These are phyloP conservation scores for Ptychodera flava DNA, from an alignment of 35 echinoderm and acorn worm species.

Conservation along the genomic window DNA sequence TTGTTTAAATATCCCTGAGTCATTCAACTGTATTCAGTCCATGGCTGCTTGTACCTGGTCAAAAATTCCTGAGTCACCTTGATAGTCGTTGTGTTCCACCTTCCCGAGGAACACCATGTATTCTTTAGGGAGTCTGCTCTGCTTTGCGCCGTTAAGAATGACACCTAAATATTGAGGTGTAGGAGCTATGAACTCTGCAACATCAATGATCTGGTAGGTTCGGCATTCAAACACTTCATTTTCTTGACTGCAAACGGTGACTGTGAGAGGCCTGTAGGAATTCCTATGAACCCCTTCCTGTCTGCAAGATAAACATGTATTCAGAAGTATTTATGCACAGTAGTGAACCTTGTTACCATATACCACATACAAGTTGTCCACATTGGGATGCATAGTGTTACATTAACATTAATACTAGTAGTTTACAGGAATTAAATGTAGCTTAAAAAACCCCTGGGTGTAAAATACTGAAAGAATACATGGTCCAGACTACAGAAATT, in stretches of 20 bases:
- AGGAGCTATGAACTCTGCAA: not conserved
- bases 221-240: not conserved
- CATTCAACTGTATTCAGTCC: no score
- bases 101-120: slow-evolving; percentile 13
- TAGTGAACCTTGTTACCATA: no score
- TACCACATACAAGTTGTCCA: no score
- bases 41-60: slow-evolving; percentile 7
- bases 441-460: no score
- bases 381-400: no score
- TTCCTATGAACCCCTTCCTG: slow-evolving; percentile 19
- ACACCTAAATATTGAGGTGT: slow-evolving; percentile 50
- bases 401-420: no score
- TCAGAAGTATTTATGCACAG: no score
- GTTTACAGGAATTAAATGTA: no score
- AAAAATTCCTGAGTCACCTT: slow-evolving; percentile 20
- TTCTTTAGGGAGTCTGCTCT: slow-evolving; percentile 22
- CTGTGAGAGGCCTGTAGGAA: slow-evolving; percentile 21
- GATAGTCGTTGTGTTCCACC: slow-evolving; percentile 39
- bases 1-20: no score
- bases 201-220: slow-evolving; percentile 27
- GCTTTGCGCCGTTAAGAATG: slow-evolving; percentile 25
- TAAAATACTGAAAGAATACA: no score
- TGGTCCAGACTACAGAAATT: no score
- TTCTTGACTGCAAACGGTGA: slow-evolving; percentile 5
- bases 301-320: slow-evolving; percentile 10